Conservation (phyloP, 1,140 invertebrate species). For the Bombyx mandarina region DNA sequence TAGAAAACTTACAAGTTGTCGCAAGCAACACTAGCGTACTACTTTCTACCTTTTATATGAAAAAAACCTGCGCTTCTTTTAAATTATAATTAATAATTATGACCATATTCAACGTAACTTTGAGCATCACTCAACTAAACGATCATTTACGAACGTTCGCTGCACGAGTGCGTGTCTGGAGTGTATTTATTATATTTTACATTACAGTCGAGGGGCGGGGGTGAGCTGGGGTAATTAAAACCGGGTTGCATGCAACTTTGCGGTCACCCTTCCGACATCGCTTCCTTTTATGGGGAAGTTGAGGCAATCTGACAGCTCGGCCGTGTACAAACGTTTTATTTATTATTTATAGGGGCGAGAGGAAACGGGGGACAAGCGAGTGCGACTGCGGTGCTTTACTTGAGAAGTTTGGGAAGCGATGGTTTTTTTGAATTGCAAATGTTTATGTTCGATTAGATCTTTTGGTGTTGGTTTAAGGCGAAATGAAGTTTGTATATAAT, state of each 20-base stretch:
- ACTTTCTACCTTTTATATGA: too few species aligned
- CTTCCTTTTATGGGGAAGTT: conserved; percentile 15
- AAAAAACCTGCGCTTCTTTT: too few species aligned
- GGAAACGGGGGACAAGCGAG: conserved; percentile 12
- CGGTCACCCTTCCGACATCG: conserved; percentile 17
- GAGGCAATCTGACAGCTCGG: conserved; percentile 9
- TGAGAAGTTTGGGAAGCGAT: too few species aligned
- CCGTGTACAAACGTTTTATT: conserved; percentile 13
- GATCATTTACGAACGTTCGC: conserved; percentile 8
- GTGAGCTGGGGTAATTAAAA: conserved; percentile 23
- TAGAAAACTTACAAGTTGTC: too few species aligned
- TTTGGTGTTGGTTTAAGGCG: too few species aligned
- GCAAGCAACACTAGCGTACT: too few species aligned
- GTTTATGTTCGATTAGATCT: too few species aligned
- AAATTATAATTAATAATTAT: too few species aligned
- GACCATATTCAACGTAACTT: neutral
- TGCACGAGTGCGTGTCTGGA: conserved; percentile 23
- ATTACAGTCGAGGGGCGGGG: conserved; percentile 1
- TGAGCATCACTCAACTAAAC: conserved; percentile 3
- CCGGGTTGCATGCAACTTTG: conserved; percentile 17
- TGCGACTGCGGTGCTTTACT: neutral
- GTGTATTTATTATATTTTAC: conserved; percentile 20
- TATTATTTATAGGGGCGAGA: conserved; percentile 12
- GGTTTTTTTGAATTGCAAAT: too few species aligned
- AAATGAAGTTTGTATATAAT: too few species aligned